Evolutionary conservation across 2,113 vertebrate genomes (phyloP).

Genomic region (Shinisaurus crocodilurus): DNA sequence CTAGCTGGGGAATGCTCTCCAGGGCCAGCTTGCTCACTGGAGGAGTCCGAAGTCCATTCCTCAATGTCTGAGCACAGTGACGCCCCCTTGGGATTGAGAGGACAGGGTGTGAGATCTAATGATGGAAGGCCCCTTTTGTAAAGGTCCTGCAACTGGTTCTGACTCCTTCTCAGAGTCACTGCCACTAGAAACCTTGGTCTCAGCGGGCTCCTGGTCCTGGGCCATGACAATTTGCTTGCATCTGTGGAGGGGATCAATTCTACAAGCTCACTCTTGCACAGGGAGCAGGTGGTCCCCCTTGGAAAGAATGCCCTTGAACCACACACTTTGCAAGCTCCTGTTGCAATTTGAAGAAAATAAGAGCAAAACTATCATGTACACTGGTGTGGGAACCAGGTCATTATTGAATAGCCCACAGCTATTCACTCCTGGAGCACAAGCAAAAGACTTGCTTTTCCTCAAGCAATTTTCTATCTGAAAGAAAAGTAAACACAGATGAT

Average conservation of each 20-base stretch:
- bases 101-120: no score
- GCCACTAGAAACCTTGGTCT: no score
- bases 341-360: background rate
- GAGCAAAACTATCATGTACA: background rate
- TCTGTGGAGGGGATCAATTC: slow-evolving; percentile 1
- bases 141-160: no score
- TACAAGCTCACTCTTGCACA: background rate
- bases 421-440: background rate
- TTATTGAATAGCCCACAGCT: background rate
- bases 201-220: no score
- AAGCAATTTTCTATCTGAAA: background rate
- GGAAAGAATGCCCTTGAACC: background rate
- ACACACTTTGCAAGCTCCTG: background rate
- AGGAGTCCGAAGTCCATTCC: no score
- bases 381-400: background rate
- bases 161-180: no score
- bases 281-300: background rate
- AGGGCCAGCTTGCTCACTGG: no score
- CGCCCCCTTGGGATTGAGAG: no score
- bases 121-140: no score
- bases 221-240: background rate
- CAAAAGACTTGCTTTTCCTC: background rate
- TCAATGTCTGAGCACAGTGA: no score
- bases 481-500: background rate
- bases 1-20: no score